These are phyloP conservation scores for Drosophila murphyi DNA, from an alignment of 1,140 invertebrate species.

Conservation along the genomic window DNA sequence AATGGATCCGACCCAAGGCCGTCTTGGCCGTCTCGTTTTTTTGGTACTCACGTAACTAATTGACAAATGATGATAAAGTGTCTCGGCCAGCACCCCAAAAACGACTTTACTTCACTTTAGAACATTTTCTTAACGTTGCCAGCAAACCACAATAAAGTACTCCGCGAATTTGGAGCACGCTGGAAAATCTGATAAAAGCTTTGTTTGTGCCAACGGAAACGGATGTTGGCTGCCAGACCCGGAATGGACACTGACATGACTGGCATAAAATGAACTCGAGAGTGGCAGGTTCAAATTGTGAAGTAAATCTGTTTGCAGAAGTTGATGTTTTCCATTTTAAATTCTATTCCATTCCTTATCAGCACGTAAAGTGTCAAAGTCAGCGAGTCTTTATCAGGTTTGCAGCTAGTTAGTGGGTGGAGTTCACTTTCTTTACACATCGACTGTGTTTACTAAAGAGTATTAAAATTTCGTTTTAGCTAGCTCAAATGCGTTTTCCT, in stretches of 20 bases:
- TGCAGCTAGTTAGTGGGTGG: not conserved
- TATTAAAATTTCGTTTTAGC: not conserved
- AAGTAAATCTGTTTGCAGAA: not conserved
- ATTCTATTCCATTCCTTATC: not conserved
- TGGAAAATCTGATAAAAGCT: slow-evolving; percentile 71
- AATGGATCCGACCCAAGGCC: slow-evolving; percentile 37
- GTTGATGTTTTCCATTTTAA: not conserved
- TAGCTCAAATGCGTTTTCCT: not conserved
- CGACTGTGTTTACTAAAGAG: not conserved
- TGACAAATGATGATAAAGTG: slow-evolving; percentile 82
- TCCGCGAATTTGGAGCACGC: slow-evolving; percentile 25
- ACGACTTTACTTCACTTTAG: slow-evolving; percentile 33
- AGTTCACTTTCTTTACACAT: not conserved
- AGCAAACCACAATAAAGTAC: not conserved
- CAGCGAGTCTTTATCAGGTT: too few relatives aligned
- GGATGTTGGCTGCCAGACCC: slow-evolving; percentile 71
- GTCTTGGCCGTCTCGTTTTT: not conserved
- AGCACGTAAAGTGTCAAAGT: not conserved
- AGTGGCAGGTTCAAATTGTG: slow-evolving; percentile 16
- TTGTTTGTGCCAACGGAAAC: slow-evolving; percentile 76
- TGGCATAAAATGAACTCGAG: slow-evolving; percentile 36
- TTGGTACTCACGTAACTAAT: slow-evolving; percentile 62
- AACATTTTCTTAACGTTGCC: slow-evolving; percentile 51
- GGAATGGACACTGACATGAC: slow-evolving; percentile 73
- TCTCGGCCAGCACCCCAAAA: slow-evolving; percentile 48